Evolutionary conservation across 1,140 invertebrate genomes (phyloP), one percentile per base, ranked within the genome.

Genomic region (Hyles euphorbiae): DNA sequence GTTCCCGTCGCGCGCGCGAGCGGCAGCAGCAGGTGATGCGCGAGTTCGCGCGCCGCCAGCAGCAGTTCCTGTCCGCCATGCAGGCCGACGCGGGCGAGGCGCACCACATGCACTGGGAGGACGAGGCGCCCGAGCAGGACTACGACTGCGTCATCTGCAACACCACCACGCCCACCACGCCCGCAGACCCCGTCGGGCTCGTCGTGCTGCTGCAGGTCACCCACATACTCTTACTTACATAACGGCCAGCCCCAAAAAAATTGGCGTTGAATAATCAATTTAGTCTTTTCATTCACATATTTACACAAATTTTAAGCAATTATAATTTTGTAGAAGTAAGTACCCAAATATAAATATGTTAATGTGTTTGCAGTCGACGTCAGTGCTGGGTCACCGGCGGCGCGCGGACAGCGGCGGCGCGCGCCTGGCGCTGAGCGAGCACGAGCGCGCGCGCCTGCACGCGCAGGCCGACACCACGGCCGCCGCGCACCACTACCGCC

Each of bases 101-200:
- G 45, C 89, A 82, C 36, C 89, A 88, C 56, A 94, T 94, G 94
- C 93, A 95, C 56, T 94, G 93, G 91, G 91, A 92, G 40, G 91
- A 92, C 46, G 93, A 93, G 92, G 83, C 93, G 44, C 72, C 87
- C 3, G 89, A 91, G 70, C 84, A 93, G 76, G 95, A 96, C 83
- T 98, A 98, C 83, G 96, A 98, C 82, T 99, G 98, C 90, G 97
- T 98, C 52, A 99, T 99, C 73, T 99, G 98, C 87, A 96, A 95
- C 89, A 95, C 96, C 88, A 96, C 95, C 53, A 94, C 96, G 47
- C 92, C 95, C 6, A 96, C 95, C 69, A 96, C 93, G 0, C 93
- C 95, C 70, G 92, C 95, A 8, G 95, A 97, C 86, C 97, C 97
- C 11, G 94, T 99, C 77, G 97, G 97, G 7, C 90, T 98, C 32